Conservation (phyloP, 2,113 vertebrate species). For the Pseudorhombus dupliciocellatus region DNA sequence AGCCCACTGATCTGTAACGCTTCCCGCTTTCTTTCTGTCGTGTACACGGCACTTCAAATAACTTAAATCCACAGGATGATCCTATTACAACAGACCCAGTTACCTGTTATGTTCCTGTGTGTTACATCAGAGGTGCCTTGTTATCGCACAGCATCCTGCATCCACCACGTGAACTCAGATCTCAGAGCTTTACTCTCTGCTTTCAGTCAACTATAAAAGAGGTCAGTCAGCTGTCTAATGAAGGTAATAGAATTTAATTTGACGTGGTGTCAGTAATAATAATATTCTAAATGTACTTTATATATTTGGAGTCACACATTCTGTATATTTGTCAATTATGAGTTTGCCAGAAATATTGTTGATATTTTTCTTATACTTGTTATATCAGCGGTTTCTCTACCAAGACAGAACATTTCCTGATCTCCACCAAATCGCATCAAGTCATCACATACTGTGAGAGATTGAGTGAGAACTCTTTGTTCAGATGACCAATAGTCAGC, state of each 20-base stretch:
- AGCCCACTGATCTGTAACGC: background rate
- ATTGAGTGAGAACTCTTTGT: background rate
- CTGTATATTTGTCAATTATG: too few species aligned
- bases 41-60: slow-evolving; percentile 68
- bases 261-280: background rate
- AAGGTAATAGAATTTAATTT: background rate
- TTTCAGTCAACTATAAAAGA: background rate
- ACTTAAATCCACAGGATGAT: slow-evolving; percentile 79
- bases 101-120: slow-evolving; percentile 68
- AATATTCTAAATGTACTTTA: background rate
- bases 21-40: slow-evolving; percentile 9
- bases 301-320: too few species aligned
- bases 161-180: slow-evolving; percentile 25
- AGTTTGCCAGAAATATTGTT: background rate
- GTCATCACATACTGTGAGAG: background rate
- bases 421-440: slow-evolving; percentile 1
- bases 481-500: background rate
- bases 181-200: slow-evolving; percentile 20
- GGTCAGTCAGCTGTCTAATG: too few species aligned
- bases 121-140: slow-evolving; percentile 75
- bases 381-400: too few species aligned
- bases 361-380: too few species aligned
- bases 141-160: slow-evolving; percentile 47
- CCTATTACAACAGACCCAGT: slow-evolving; percentile 81
- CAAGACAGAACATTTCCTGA: too few species aligned